Percentiles rank a stretch among this genome's conserved stretches.
Conservation (phyloP, 2,888 invertebrate species). For the Cheilosia vulpina region DNA sequence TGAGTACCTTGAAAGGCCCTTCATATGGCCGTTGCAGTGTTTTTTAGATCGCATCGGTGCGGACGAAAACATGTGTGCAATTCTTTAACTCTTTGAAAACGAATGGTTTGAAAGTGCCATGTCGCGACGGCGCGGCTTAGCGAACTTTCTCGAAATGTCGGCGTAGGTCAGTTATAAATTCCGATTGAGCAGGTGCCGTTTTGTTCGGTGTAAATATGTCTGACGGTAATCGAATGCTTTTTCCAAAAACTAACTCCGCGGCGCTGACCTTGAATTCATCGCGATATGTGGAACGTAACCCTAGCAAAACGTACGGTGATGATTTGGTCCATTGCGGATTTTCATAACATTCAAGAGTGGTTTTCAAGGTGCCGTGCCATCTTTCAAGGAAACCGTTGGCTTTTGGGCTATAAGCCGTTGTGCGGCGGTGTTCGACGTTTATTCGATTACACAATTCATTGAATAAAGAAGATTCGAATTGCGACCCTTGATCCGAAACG, state of each 20-base stretch:
- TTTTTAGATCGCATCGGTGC: conserved; percentile 19
- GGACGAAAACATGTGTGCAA: conserved; percentile 6
- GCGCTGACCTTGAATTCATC: background rate
- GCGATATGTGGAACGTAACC: background rate
- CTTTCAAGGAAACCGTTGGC: conserved; percentile 9
- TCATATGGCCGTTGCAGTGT: conserved; percentile 14
- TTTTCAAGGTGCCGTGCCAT: conserved; percentile 15
- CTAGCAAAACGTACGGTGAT: background rate
- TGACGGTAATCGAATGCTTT: background rate
- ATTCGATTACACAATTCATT: background rate
- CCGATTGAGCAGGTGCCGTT: background rate
- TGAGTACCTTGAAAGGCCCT: conserved; percentile 11
- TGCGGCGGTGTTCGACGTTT: background rate
- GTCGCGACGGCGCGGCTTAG: background rate
- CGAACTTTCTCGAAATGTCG: background rate
- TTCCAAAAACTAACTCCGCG: background rate
- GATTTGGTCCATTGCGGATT: conserved; percentile 6
- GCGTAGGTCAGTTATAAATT: background rate
- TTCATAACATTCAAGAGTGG: conserved; percentile 2
- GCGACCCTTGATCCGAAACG: background rate
- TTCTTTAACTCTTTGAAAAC: background rate
- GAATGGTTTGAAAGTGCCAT: background rate
- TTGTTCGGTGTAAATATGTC: background rate
- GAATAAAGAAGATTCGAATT: background rate
- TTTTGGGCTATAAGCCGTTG: background rate